These are phyloP conservation scores for Zootoca vivipara DNA, from an alignment of 2,113 vertebrate genomes.

Conservation along the genomic window DNA sequence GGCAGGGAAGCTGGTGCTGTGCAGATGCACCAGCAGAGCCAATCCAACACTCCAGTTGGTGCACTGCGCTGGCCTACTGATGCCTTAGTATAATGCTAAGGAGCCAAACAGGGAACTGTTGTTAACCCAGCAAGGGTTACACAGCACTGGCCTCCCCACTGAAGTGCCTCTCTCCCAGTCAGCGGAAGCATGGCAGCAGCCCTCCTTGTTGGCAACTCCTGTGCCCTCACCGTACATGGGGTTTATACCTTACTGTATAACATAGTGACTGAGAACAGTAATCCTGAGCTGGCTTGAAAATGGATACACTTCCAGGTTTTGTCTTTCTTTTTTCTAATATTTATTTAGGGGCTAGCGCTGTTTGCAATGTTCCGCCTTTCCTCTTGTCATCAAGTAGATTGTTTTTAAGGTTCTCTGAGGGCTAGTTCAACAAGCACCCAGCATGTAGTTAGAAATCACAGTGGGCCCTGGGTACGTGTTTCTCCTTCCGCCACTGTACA, in stretches of 20 bases:
- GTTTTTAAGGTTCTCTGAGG: not conserved
- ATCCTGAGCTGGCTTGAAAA: not conserved
- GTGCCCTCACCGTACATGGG: not conserved
- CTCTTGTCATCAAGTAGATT: not conserved
- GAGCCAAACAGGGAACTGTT: no score
- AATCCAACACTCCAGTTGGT: no score
- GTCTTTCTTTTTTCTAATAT: not conserved
- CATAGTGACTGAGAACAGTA: not conserved
- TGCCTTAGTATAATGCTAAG: no score
- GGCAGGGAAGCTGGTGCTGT: no score
- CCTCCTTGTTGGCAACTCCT: no score
- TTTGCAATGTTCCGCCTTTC: not conserved
- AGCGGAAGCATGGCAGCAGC: no score
- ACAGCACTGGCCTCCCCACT: no score
- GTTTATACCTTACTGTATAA: not conserved
- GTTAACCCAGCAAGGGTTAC: no score
- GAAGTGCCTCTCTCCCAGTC: no score
- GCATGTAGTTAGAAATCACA: not conserved
- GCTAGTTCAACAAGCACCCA: not conserved
- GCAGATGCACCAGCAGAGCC: no score
- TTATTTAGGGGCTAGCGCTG: not conserved
- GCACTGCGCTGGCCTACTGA: no score
- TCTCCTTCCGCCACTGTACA: not conserved
- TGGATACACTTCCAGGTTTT: not conserved
- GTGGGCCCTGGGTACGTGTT: not conserved